These are phyloP conservation scores for Yoshiicerus persimilis DNA, from an alignment of 1,140 invertebrate genomes.

Conservation along the genomic window DNA sequence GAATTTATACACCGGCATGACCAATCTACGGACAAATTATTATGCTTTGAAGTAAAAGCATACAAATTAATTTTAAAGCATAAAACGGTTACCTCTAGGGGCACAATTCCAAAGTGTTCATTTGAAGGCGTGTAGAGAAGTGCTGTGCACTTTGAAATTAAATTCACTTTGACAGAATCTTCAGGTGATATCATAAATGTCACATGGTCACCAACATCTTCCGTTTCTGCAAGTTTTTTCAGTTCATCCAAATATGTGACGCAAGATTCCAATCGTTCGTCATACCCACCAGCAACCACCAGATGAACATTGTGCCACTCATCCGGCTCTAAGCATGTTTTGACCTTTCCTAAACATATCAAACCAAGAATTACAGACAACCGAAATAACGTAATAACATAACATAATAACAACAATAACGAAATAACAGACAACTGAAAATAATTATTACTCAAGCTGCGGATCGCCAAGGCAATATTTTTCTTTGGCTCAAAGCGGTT, in stretches of 20 bases:
- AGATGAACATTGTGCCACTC: constrained; percentile 72
- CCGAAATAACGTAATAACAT: not conserved
- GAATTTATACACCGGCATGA: not conserved
- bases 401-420: no score
- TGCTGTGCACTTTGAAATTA: constrained; percentile 73
- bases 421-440: not conserved
- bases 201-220: constrained; percentile 72
- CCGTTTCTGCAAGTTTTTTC: constrained; percentile 62
- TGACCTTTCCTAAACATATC: constrained; percentile 42
- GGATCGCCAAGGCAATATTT: constrained; percentile 80
- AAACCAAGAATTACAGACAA: not conserved
- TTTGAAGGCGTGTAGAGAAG: constrained; percentile 93
- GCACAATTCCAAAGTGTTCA: constrained; percentile 99
- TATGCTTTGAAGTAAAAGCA: not conserved
- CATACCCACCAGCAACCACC: constrained; percentile 97
- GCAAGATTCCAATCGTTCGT: constrained; percentile 85
- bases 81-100: constrained; percentile 69
- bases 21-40: not conserved
- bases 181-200: constrained; percentile 84
- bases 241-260: constrained; percentile 84
- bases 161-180: constrained; percentile 77
- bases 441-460: constrained; percentile 66
- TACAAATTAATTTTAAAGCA: no score
- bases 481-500: constrained; percentile 99
- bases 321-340: constrained; percentile 54